Evolutionary conservation across 1,140 invertebrate species (phyloP).

Genomic region (Meloidogyne exigua): DNA sequence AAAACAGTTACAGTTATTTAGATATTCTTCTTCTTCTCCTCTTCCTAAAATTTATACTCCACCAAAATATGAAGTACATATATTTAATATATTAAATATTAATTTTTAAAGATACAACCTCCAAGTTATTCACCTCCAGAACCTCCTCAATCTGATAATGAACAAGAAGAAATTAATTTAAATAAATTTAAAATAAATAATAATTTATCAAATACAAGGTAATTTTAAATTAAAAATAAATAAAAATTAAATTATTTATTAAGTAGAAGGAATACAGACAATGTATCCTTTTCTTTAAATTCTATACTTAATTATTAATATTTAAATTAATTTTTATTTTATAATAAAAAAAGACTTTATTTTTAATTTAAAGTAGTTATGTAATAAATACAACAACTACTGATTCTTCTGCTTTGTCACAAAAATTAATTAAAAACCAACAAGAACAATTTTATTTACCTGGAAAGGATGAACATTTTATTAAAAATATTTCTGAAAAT

Average conservation of each 20-base stretch:
- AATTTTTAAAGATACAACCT: slow-evolving; percentile 5
- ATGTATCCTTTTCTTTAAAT: no score
- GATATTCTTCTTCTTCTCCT: background rate
- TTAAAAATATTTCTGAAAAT: background rate
- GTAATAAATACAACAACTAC: slow-evolving; percentile 12
- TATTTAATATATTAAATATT: background rate
- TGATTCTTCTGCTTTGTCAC: background rate
- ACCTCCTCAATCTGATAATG: slow-evolving; percentile 3
- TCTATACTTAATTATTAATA: no score
- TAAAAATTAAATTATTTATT: background rate
- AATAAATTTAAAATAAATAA: background rate
- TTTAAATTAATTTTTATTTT: background rate
- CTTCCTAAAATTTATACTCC: background rate
- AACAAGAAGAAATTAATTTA: background rate
- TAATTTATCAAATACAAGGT: slow-evolving; percentile 5
- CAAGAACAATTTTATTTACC: background rate
- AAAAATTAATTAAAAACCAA: background rate
- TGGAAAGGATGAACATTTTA: background rate
- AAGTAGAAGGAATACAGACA: no score
- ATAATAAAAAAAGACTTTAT: background rate
- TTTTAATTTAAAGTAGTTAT: background rate
- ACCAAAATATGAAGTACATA: background rate
- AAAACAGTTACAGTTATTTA: background rate
- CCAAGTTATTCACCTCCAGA: slow-evolving; percentile 18
- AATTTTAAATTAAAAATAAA: background rate